Conservation (phyloP, 1,140 invertebrate genomes). For the Galleria mellonella region DNA sequence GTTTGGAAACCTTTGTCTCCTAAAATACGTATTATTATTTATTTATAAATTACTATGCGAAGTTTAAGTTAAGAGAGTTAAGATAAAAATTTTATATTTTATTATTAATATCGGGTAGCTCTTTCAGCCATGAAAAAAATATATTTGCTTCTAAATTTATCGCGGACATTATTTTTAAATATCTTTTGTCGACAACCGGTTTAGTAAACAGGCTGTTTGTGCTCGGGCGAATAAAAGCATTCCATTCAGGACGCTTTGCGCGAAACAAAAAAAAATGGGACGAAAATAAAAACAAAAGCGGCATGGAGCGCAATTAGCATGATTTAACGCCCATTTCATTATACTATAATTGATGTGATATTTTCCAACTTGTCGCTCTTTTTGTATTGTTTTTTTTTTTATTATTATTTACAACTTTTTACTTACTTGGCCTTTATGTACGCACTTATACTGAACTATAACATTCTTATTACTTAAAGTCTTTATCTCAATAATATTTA, state of each 20-base stretch:
- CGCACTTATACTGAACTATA: too few relatives aligned
- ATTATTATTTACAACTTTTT: too few relatives aligned
- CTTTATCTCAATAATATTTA: too few relatives aligned
- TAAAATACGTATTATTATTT: too few relatives aligned
- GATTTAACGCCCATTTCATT: constrained; percentile 71
- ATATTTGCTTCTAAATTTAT: constrained; percentile 45
- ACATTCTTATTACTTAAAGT: too few relatives aligned
- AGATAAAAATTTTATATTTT: too few relatives aligned
- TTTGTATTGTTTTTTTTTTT: constrained; percentile 19
- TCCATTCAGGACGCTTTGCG: constrained; percentile 47
- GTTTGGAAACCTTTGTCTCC: too few relatives aligned
- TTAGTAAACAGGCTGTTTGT: constrained; percentile 60
- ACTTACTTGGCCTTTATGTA: too few relatives aligned
- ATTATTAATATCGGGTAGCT: too few relatives aligned
- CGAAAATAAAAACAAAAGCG: constrained; percentile 59
- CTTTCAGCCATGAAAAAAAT: too few relatives aligned
- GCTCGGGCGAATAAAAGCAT: constrained; percentile 61
- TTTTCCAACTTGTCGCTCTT: constrained; percentile 33
- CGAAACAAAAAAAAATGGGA: constrained; percentile 51
- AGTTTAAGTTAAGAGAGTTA: too few relatives aligned
- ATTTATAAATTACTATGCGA: too few relatives aligned
- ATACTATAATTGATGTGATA: constrained; percentile 57
- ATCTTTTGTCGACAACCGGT: constrained; percentile 55
- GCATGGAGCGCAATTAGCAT: constrained; percentile 60
- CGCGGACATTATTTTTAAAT: constrained; percentile 56